phyloP scores from a whole-genome alignment of 1,140 invertebrate species.

The Solen grandis region DNA sequence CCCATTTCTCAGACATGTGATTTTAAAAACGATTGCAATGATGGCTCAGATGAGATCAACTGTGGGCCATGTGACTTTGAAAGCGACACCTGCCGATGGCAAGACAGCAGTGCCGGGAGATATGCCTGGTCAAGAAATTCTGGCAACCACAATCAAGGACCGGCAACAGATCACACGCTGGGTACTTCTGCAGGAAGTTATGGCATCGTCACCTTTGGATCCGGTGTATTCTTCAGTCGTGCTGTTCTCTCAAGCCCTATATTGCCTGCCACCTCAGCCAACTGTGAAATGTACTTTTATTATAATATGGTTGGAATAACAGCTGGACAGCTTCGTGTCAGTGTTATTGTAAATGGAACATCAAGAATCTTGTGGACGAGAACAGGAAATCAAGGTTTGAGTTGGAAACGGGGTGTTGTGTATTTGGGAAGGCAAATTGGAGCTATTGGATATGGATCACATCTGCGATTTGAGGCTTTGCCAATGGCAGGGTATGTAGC shows the following conservation, averaged over 20 bases:
- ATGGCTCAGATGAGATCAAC: constrained; percentile 75
- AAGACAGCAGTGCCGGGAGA: constrained; percentile 73
- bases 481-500: constrained; percentile 59
- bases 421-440: constrained; percentile 67
- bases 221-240: constrained; percentile 68
- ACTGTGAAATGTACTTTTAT: constrained; percentile 83
- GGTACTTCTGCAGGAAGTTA: constrained; percentile 68
- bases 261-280: constrained; percentile 64
- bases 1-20: constrained; percentile 66
- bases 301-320: constrained; percentile 87
- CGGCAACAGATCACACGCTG: constrained; percentile 64
- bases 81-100: constrained; percentile 74
- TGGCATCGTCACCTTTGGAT: constrained; percentile 69
- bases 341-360: constrained; percentile 59
- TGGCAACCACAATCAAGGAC: constrained; percentile 53
- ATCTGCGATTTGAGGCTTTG: constrained; percentile 57
- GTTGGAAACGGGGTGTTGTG: constrained; percentile 64
- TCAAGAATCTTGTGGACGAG: constrained; percentile 43
- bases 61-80: constrained; percentile 79
- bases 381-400: constrained; percentile 38
- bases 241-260: constrained; percentile 71
- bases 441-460: constrained; percentile 40
- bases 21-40: constrained; percentile 69
- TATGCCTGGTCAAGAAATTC: constrained; percentile 71
- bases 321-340: constrained; percentile 62